Conservation (phyloP, 2,797 vertebrate genomes). For the Setipinna tenuifilis region DNA sequence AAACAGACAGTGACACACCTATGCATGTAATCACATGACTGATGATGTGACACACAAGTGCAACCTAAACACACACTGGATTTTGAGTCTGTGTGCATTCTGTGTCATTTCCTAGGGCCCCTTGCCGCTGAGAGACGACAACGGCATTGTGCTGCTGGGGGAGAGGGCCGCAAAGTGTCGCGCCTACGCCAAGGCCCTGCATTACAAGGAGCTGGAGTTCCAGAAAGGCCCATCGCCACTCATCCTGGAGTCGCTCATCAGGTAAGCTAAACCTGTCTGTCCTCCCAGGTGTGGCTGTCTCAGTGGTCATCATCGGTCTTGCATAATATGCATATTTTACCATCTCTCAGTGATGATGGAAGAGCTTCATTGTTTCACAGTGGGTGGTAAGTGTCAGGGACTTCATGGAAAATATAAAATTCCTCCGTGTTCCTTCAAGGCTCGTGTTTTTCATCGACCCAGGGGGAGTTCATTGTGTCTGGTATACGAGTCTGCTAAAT, state of each 20-base stretch:
- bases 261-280: constrained; percentile 78
- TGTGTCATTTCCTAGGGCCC: constrained; percentile 79
- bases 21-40: no score
- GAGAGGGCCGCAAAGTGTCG: constrained; percentile 97
- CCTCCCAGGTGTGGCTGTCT: background rate
- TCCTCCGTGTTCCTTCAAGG: constrained; percentile 26
- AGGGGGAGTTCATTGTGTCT: constrained; percentile 34
- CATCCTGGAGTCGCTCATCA: constrained; percentile 97
- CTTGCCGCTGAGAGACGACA: constrained; percentile 93
- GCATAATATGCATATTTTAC: background rate
- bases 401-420: constrained; percentile 28
- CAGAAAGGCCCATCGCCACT: constrained; percentile 94
- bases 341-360: background rate
- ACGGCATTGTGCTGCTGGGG: constrained; percentile 94
- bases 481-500: constrained; percentile 32
- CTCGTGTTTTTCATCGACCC: background rate
- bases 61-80: background rate
- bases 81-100: constrained; percentile 35
- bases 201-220: constrained; percentile 99
- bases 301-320: background rate
- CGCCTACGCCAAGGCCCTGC: constrained; percentile 95
- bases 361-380: background rate
- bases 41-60: no score
- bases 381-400: background rate
- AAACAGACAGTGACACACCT: no score